Evolutionary conservation across 1,140 invertebrate genomes (phyloP).

Genomic region (Papilio glaucus): DNA sequence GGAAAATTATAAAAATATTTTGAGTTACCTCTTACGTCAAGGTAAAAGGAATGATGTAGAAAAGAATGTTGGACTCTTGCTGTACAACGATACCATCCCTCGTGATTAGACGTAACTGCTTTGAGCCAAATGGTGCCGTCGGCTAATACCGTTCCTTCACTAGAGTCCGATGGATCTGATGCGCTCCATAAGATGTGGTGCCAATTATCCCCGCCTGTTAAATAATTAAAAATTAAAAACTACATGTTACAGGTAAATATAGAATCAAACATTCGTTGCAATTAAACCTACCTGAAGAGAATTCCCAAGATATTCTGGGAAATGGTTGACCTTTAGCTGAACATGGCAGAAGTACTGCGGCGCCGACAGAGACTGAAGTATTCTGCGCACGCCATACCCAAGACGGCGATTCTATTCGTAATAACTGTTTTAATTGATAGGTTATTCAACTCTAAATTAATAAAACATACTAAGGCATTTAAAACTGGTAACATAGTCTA

Average conservation of each 20-base stretch:
- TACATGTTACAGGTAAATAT: not conserved
- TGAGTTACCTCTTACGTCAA: conserved; percentile 89
- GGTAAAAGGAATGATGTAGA: conserved; percentile 89
- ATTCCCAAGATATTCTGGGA: conserved; percentile 77
- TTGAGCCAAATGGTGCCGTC: conserved; percentile 83
- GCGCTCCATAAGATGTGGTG: conserved; percentile 74
- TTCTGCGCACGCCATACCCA: conserved; percentile 79
- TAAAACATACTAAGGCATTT: not conserved
- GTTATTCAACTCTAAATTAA: conserved; percentile 46
- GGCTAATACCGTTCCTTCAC: conserved; percentile 65
- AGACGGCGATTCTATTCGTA: conserved; percentile 68
- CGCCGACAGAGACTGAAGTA: conserved; percentile 74
- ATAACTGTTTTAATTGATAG: conserved; percentile 76
- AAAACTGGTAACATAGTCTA: conserved; percentile 27
- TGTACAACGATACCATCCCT: conserved; percentile 93
- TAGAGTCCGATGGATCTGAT: conserved; percentile 58
- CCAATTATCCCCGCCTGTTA: conserved; percentile 73
- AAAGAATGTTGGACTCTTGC: conserved; percentile 91
- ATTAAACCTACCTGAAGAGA: conserved; percentile 62
- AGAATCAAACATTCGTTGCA: not conserved
- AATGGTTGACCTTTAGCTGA: conserved; percentile 75
- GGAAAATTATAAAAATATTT: not conserved
- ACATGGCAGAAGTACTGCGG: conserved; percentile 71
- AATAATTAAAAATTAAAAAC: conserved; percentile 16
- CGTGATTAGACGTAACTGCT: conserved; percentile 86